Conservation (phyloP, 2,797 vertebrate genomes). For the Erethizon dorsatum region DNA sequence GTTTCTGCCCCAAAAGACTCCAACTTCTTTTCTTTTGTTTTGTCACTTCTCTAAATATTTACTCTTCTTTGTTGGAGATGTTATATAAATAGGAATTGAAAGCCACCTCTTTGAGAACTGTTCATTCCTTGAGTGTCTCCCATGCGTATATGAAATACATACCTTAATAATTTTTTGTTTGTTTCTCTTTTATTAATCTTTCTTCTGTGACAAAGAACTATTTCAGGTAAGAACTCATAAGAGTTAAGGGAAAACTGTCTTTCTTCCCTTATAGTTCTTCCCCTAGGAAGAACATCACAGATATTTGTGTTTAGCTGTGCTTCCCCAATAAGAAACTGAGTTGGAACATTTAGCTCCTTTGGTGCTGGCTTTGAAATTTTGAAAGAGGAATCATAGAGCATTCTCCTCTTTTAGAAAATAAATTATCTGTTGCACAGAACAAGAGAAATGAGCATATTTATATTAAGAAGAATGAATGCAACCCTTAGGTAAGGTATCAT, state of each 20-base stretch:
- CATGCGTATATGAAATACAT: not conserved
- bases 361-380: not conserved
- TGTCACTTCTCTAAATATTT: not conserved
- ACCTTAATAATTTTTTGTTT: not conserved
- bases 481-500: not conserved
- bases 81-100: not conserved
- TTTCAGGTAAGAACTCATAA: not conserved
- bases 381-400: not conserved
- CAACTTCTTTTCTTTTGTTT: not conserved
- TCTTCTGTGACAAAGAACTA: not conserved
- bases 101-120: not conserved
- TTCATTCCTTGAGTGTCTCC: not conserved
- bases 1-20: not conserved
- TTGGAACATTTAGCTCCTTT: not conserved
- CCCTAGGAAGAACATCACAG: not conserved
- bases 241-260: not conserved
- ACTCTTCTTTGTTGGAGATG: not conserved
- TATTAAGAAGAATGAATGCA: not conserved
- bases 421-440: not conserved
- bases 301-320: not conserved
- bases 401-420: not conserved
- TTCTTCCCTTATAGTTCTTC: not conserved
- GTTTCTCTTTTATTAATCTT: not conserved
- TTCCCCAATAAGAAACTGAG: not conserved
- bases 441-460: not conserved